A percentile compares a stretch with the other conserved stretches of the same genome.
Conservation (phyloP, 2,888 invertebrate species). For the Amaurobius ferox region DNA sequence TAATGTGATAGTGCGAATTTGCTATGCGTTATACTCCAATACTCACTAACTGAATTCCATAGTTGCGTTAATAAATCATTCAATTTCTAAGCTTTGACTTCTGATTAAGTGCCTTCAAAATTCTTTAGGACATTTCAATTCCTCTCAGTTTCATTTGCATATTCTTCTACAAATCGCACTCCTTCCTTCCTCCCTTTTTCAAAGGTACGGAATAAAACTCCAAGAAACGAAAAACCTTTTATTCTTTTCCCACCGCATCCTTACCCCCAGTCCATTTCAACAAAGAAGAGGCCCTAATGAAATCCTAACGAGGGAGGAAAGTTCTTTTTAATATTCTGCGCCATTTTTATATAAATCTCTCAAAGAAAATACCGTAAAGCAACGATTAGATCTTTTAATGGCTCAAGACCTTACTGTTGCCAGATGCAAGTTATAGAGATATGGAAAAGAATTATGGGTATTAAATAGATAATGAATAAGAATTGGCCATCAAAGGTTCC, state of each 20-base stretch:
- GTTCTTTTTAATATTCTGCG: neutral
- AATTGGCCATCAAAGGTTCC: neutral
- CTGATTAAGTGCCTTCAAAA: no score
- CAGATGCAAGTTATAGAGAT: neutral
- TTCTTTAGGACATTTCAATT: no score
- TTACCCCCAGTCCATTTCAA: neutral
- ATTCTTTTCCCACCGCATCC: neutral
- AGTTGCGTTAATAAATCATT: no score
- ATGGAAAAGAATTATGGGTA: neutral
- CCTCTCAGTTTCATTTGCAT: neutral
- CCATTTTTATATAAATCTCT: neutral
- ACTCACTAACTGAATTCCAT: no score
- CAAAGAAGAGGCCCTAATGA: neutral
- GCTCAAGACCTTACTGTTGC: neutral
- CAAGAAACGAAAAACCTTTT: neutral
- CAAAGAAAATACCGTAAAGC: neutral
- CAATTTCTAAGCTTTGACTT: no score
- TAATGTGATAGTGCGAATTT: no score
- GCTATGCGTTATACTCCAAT: no score
- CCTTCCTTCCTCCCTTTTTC: neutral
- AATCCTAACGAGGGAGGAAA: neutral
- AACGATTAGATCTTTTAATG: conserved; percentile 2
- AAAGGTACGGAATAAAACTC: neutral
- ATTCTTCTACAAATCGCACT: neutral
- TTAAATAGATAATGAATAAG: neutral